Conservation (phyloP, 2,888 invertebrate species). For the Apamea monoglypha region DNA sequence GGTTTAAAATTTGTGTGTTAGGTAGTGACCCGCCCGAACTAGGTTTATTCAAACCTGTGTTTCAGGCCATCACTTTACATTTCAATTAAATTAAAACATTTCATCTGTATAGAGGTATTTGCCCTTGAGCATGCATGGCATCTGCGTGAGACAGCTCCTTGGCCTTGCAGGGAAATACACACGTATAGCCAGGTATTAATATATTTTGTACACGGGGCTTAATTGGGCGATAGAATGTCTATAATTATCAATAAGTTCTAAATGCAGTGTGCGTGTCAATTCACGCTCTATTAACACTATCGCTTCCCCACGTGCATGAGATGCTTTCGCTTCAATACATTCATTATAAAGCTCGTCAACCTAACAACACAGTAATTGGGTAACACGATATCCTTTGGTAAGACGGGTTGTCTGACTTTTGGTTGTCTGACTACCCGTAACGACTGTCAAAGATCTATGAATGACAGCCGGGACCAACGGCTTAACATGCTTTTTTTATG, state of each 20-base stretch:
- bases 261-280: conserved; percentile 24
- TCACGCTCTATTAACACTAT: conserved; percentile 36
- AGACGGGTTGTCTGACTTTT: too few relatives aligned
- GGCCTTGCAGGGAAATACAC: not conserved
- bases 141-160: not conserved
- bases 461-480: too few relatives aligned
- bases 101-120: not conserved
- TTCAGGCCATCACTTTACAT: too few relatives aligned
- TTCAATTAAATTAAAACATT: not conserved
- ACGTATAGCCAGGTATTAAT: not conserved
- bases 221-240: conserved; percentile 15
- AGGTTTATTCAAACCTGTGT: too few relatives aligned
- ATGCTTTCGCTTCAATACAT: conserved; percentile 4
- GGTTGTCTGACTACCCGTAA: too few relatives aligned
- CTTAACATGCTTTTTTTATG: too few relatives aligned
- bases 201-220: not conserved
- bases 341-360: not conserved
- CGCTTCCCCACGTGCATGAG: not conserved
- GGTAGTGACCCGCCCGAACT: too few relatives aligned
- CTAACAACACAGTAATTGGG: too few relatives aligned
- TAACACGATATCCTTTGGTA: too few relatives aligned
- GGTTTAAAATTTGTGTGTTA: not conserved
- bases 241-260: not conserved
- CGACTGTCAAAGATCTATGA: too few relatives aligned
- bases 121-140: not conserved